Conservation (phyloP, 2,888 invertebrate species). For the Eutolmus rufibarbis region DNA sequence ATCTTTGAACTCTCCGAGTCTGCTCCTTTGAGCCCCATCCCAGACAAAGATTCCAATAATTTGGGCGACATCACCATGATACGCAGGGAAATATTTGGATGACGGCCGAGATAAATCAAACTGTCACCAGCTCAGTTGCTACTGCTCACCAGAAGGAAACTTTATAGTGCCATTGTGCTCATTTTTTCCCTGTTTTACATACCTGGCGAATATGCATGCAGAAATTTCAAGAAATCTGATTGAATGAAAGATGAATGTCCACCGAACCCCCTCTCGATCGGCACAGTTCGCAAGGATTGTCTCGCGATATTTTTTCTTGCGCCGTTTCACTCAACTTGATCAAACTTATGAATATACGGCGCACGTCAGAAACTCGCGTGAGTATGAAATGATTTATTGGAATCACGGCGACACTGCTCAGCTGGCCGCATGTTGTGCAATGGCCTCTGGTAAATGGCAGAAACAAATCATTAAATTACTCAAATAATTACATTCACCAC, state of each 20-base stretch:
- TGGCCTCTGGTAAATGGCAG: not conserved
- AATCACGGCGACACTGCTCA: not conserved
- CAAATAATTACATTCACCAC: not conserved
- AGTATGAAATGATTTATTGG: constrained; percentile 21
- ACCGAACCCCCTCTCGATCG: not conserved
- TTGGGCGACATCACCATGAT: constrained; percentile 19
- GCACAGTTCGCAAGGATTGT: not conserved
- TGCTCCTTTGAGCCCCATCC: not conserved
- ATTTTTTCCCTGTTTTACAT: constrained; percentile 25
- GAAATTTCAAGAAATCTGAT: constrained; percentile 18
- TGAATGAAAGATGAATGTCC: constrained; percentile 28
- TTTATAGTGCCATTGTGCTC: constrained; percentile 27
- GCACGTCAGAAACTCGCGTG: not conserved
- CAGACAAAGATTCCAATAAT: constrained; percentile 36
- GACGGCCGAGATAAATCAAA: constrained; percentile 34
- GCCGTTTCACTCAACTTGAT: not conserved
- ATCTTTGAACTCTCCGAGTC: constrained; percentile 36
- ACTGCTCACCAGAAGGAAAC: not conserved
- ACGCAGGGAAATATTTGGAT: constrained; percentile 35
- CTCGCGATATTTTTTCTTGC: not conserved
- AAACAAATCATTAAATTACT: constrained; percentile 11
- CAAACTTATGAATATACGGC: not conserved
- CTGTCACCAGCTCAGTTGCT: constrained; percentile 10
- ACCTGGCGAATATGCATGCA: not conserved
- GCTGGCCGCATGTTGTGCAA: not conserved